Conservation (phyloP, 1,140 invertebrate genomes). For the Lanistes nyassanus region DNA sequence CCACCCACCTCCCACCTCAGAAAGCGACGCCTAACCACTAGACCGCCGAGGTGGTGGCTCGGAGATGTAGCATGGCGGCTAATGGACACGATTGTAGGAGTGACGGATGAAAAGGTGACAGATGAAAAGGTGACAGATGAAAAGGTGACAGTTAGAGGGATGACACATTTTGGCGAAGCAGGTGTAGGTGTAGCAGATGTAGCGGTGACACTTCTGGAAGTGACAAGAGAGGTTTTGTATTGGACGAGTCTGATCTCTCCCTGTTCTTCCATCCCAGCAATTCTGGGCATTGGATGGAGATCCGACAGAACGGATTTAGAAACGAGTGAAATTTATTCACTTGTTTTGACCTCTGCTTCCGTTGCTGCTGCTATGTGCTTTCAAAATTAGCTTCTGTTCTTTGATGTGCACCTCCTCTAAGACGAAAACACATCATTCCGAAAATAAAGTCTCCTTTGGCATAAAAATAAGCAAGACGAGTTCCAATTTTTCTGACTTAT, state of each 20-base stretch:
- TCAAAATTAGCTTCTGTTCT: neutral
- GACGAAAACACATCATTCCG: no score
- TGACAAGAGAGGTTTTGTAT: neutral
- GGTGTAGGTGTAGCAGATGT: constrained; percentile 4
- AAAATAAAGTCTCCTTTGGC: no score
- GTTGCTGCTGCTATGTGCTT: no score
- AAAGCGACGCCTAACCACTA: no score
- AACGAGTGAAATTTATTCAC: neutral
- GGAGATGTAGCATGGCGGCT: no score
- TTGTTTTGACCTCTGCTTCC: no score
- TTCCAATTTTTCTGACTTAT: no score
- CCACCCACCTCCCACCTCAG: no score
- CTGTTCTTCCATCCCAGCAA: neutral
- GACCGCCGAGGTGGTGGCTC: no score
- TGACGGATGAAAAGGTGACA: neutral
- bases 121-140: neutral
- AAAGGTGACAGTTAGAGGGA: neutral
- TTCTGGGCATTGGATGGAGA: neutral
- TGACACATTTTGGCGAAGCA: neutral
- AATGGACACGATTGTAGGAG: no score
- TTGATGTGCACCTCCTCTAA: neutral
- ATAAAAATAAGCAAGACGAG: no score
- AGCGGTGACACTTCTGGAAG: constrained; percentile 2
- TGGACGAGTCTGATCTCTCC: neutral
- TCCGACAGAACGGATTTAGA: neutral